Evolutionary conservation across 2,113 vertebrate species (phyloP).

Genomic region (Meriones unguiculatus): DNA sequence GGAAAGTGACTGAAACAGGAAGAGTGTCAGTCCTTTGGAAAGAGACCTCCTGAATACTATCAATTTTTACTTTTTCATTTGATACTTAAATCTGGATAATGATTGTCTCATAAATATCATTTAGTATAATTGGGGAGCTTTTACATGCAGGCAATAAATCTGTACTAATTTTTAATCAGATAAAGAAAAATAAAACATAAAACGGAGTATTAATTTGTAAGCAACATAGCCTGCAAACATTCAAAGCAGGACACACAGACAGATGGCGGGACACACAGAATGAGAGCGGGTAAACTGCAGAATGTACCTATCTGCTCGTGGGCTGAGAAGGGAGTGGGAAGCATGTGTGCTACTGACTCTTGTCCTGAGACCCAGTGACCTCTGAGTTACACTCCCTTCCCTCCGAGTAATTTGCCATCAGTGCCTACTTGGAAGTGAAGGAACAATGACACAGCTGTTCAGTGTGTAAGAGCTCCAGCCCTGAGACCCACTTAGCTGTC

Average conservation of each 20-base stretch:
- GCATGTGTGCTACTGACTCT: neutral
- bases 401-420: slow-evolving; percentile 30
- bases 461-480: neutral
- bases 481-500: neutral
- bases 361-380: slow-evolving; percentile 1
- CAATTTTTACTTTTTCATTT: neutral
- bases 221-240: neutral
- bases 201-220: slow-evolving; percentile 22
- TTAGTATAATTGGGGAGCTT: slow-evolving; percentile 46
- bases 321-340: neutral
- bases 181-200: neutral
- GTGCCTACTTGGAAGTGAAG: slow-evolving; percentile 30
- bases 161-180: slow-evolving; percentile 39
- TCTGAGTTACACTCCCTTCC: neutral
- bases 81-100: neutral
- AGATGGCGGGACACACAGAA: neutral
- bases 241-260: neutral
- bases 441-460: neutral
- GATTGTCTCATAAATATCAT: neutral
- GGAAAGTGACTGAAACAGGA: neutral
- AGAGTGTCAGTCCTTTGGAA: neutral
- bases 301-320: too few relatives aligned
- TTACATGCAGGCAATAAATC: slow-evolving; percentile 29
- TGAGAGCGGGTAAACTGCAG: too few relatives aligned
- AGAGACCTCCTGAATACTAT: neutral